Evolutionary conservation across 2,888 invertebrate species (phyloP), one percentile per base, ranked within the genome.

Genomic region (Acanthosepion esculentum): DNA sequence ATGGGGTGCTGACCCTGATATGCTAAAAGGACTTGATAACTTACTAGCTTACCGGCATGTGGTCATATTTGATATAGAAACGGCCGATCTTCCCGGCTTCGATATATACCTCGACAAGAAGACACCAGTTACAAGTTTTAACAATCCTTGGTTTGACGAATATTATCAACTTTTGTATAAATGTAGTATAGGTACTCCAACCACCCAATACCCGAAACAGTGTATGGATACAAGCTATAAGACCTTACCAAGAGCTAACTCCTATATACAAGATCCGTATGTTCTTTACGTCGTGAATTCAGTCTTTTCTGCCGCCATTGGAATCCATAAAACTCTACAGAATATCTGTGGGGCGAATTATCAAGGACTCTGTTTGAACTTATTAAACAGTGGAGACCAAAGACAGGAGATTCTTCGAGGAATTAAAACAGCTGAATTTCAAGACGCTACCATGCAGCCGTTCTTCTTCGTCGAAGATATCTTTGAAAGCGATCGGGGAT

Each of bases 71-170:
- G 97, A 97, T 91, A 95, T 97, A 0, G 97, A 97, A 95, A 97
- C 97, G 4, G 97, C 97, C 7, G 97, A 97, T 95, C 95, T 97
- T 15, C 96, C 96, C 20, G 96, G 95, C 4, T 96, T 97, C 93
- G 97, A 97, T 94, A 48, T 94, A 23, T 97, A 97, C 95, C 95
- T 97, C n/a, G 96, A 96, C 94, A 94, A 95, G 29, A 97, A 96
- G 94, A 96, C 95, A 1, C 96, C 97, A n/a, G 95, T 95, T 33
- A 96, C 95, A 53, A 96, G 97, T 95, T 95, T 95, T 0, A 95
- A 96, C 26, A 97, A 98, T 95, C 97, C 97, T 5, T 98, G 98
- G 98, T 98, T 98, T 96, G 95, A 96, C n/a, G 97, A 97, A n/a
- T 97, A 97, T 95, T 97, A 97, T 96, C 96, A 97, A 95, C 95